A percentile compares a stretch with the other conserved stretches of the same genome.
Evolutionary conservation across 2,113 vertebrate genomes (phyloP).

Genomic region (Himantopus leucocephalus): DNA sequence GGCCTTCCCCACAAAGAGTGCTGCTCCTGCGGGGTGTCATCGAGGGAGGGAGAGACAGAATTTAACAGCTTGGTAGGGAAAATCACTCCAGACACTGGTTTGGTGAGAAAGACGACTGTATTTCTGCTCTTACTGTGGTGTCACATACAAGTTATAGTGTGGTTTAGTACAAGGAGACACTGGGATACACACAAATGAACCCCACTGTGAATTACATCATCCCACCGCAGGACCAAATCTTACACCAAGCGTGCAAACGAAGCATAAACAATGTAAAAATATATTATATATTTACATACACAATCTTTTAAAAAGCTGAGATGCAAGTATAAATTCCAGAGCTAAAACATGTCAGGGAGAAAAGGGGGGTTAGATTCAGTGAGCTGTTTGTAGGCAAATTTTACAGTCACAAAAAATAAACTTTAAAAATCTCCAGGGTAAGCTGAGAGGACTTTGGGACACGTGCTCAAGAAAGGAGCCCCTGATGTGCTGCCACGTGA

Average conservation of each 20-base stretch:
- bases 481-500: neutral
- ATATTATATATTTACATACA: neutral
- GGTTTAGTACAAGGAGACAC: neutral
- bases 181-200: neutral
- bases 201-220: neutral
- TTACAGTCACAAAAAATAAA: neutral
- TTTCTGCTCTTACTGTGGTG: neutral
- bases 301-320: neutral
- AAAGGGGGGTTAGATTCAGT: neutral
- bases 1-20: accelerated
- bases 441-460: neutral
- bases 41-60: neutral
- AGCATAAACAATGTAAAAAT: conserved; percentile 18
- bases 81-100: neutral
- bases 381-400: neutral
- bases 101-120: conserved; percentile 14
- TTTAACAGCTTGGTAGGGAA: accelerated
- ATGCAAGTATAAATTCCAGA: neutral
- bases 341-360: neutral
- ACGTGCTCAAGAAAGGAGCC: neutral
- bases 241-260: neutral
- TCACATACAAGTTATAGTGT: neutral
- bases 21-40: neutral
- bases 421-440: neutral
- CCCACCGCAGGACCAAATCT: neutral